phyloP scores from a whole-genome alignment of 2,888 invertebrate genomes.

The Horisme vitalbata region DNA sequence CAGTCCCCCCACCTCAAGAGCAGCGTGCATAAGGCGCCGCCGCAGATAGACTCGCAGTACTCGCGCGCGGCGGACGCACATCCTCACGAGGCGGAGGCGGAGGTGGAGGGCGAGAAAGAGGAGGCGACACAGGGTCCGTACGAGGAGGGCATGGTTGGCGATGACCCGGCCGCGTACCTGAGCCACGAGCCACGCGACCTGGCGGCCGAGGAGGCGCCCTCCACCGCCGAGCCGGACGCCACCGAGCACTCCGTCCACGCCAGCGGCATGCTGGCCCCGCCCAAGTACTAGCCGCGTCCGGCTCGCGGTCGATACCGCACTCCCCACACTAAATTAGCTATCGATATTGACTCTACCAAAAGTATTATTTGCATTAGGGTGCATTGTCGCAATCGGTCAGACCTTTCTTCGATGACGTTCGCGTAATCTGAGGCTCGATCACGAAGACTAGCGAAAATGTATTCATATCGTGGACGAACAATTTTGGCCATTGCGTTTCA shows the following conservation, averaged over 20 bases:
- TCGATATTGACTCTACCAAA: slow-evolving; percentile 74
- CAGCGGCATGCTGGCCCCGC: slow-evolving; percentile 81
- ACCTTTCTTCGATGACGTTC: too few species aligned
- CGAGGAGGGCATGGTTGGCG: slow-evolving; percentile 82
- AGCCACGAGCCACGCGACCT: slow-evolving; percentile 61
- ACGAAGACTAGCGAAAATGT: too few species aligned
- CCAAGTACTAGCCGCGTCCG: slow-evolving; percentile 71
- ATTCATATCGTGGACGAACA: too few species aligned
- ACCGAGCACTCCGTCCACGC: slow-evolving; percentile 81
- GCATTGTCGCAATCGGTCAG: too few species aligned
- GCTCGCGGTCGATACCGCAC: slow-evolving; percentile 46
- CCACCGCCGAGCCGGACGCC: slow-evolving; percentile 84
- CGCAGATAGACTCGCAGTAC: slow-evolving; percentile 84
- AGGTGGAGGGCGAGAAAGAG: slow-evolving; percentile 66
- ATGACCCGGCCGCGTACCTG: slow-evolving; percentile 80
- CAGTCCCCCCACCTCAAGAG: slow-evolving; percentile 76
- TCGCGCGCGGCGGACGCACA: slow-evolving; percentile 79
- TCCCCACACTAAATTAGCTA: slow-evolving; percentile 41
- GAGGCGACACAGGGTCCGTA: slow-evolving; percentile 85
- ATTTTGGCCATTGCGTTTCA: too few species aligned
- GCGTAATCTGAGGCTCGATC: too few species aligned
- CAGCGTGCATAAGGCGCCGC: slow-evolving; percentile 76
- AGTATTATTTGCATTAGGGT: slow-evolving; percentile 74
- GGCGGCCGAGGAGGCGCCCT: slow-evolving; percentile 71
- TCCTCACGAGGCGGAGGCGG: slow-evolving; percentile 62